Evolutionary conservation across 2,113 vertebrate genomes (phyloP).

Genomic region (Pomatostomus ruficeps): DNA sequence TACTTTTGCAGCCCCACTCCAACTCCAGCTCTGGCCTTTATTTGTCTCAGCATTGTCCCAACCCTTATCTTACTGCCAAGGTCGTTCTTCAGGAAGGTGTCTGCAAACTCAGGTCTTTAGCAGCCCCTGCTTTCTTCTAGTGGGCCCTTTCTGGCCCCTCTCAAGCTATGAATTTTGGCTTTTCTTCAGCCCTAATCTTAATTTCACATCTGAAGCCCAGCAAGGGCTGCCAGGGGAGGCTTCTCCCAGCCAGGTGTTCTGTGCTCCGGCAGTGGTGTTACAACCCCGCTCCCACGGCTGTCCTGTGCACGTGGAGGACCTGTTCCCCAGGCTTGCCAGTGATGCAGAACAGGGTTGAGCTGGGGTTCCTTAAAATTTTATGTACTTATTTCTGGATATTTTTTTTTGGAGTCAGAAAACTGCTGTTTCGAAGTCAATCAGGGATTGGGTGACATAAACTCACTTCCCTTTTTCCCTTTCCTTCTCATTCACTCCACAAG

Average conservation of each 20-base stretch:
- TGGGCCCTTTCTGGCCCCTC: neutral
- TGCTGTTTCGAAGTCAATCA: neutral
- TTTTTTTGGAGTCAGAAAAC: neutral
- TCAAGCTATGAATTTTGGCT: neutral
- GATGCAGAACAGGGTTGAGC: neutral
- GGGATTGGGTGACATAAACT: neutral
- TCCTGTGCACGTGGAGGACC: neutral
- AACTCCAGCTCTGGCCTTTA: neutral
- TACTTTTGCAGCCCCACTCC: neutral
- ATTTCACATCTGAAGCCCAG: neutral
- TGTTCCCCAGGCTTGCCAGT: accelerated
- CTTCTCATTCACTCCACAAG: accelerated
- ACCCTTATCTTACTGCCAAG: neutral
- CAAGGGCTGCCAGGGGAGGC: neutral
- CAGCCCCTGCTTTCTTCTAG: neutral
- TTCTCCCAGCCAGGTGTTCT: neutral
- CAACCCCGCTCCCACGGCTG: neutral
- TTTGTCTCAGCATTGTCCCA: neutral
- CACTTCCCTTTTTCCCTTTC: neutral
- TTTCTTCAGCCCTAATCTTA: neutral
- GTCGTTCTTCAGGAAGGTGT: neutral
- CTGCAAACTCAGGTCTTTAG: neutral
- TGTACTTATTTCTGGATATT: neutral
- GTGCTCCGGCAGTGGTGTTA: neutral
- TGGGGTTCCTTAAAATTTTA: neutral